Percentiles rank a stretch among this genome's conserved stretches.
These are phyloP conservation scores for Drosophila subobscura DNA, from an alignment of 1,140 invertebrate genomes.

Conservation along the genomic window DNA sequence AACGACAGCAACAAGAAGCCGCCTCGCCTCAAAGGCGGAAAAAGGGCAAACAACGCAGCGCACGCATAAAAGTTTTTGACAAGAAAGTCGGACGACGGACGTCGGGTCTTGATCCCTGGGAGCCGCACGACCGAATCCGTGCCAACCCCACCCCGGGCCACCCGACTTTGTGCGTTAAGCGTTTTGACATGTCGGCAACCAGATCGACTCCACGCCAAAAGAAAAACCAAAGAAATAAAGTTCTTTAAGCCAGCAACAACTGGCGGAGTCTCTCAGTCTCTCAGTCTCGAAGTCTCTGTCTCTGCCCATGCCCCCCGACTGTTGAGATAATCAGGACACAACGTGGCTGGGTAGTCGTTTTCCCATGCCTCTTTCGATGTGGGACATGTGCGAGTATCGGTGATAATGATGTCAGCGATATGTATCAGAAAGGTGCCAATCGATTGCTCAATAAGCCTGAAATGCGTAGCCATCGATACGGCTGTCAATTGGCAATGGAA, in stretches of 20 bases:
- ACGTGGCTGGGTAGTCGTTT: slow-evolving; percentile 29
- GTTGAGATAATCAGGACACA: slow-evolving; percentile 59
- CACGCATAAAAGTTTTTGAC: slow-evolving; percentile 80
- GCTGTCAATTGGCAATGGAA: slow-evolving; percentile 26
- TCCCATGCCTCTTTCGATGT: too few relatives aligned
- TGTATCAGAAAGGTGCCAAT: slow-evolving; percentile 66
- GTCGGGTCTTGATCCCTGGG: slow-evolving; percentile 61
- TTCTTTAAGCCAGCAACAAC: slow-evolving; percentile 58
- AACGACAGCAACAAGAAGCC: slow-evolving; percentile 39
- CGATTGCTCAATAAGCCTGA: slow-evolving; percentile 65
- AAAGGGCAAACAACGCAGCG: slow-evolving; percentile 67
- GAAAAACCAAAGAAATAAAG: slow-evolving; percentile 57
- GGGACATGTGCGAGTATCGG: slow-evolving; percentile 32
- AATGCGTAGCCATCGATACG: slow-evolving; percentile 50
- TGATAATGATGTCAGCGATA: slow-evolving; percentile 74
- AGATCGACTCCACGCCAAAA: slow-evolving; percentile 41
- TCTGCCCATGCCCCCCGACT: not conserved
- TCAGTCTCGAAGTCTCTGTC: not conserved
- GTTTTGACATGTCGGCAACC: slow-evolving; percentile 76
- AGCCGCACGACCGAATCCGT: slow-evolving; percentile 69
- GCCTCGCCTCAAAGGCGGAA: not conserved
- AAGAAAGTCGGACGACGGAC: slow-evolving; percentile 60
- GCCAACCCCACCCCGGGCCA: too few relatives aligned
- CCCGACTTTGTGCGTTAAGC: slow-evolving; percentile 66
- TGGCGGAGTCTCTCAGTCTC: not conserved